phyloP scores from a whole-genome alignment of 2,113 vertebrate species.

The Centropus bengalensis region DNA sequence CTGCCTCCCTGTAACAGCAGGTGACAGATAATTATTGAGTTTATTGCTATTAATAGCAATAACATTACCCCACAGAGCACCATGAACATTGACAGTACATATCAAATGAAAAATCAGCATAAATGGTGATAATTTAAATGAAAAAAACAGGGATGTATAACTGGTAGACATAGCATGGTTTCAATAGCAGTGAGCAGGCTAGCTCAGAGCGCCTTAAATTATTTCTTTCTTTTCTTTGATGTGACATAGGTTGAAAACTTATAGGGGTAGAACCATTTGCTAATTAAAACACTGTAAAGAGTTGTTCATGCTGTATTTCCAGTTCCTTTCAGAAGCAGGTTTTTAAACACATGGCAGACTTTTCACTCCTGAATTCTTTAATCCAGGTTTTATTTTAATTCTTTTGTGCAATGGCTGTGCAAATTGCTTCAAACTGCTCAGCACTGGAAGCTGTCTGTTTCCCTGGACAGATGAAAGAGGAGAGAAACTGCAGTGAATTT shows the following conservation, averaged over 20 bases:
- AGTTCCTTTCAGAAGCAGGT: neutral
- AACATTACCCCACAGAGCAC: neutral
- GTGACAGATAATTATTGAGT: neutral
- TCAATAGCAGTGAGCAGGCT: neutral
- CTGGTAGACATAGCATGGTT: neutral
- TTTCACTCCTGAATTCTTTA: neutral
- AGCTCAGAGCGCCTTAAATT: neutral
- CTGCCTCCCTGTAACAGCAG: neutral
- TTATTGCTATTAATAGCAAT: neutral
- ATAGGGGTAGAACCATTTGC: neutral
- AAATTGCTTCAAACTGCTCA: neutral
- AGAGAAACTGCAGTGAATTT: neutral
- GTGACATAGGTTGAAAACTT: neutral
- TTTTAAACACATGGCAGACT: neutral
- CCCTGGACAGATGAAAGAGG: neutral
- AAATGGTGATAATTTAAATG: neutral
- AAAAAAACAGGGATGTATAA: neutral
- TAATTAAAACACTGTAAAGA: neutral
- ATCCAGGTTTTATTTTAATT: neutral
- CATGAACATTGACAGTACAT: neutral
- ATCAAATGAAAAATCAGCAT: neutral
- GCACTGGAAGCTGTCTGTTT: neutral
- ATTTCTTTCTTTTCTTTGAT: neutral
- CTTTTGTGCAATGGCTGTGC: neutral
- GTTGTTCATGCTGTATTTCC: neutral